Conservation (phyloP, 1,140 invertebrate species). For the Maconellicoccus hirsutus region DNA sequence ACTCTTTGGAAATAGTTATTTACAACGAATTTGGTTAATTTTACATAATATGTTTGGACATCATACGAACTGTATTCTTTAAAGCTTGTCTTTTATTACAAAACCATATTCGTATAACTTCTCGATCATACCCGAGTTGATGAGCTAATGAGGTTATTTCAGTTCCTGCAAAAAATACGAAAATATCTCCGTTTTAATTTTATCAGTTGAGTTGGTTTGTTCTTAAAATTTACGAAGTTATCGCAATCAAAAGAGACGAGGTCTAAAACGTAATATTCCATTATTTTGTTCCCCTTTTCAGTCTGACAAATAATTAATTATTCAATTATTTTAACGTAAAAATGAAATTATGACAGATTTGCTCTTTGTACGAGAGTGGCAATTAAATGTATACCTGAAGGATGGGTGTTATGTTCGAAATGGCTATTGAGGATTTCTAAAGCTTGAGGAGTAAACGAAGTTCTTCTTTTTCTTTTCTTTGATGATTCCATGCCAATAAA, state of each 20-base stretch:
- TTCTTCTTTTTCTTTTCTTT: conserved; percentile 90
- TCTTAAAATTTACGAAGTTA: neutral
- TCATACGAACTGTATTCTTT: conserved; percentile 69
- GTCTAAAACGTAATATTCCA: no score
- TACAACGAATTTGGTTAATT: no score
- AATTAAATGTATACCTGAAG: conserved; percentile 57
- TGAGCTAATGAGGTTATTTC: conserved; percentile 92
- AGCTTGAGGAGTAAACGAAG: conserved; percentile 92
- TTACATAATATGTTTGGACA: conserved; percentile 17
- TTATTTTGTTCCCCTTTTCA: no score
- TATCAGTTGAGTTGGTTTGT: neutral
- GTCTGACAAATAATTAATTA: no score
- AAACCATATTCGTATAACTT: conserved; percentile 98
- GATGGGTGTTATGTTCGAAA: conserved; percentile 95
- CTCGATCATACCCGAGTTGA: conserved; percentile 88
- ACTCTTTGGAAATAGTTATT: no score
- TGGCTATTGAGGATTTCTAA: conserved; percentile 87
- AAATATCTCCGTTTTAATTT: neutral
- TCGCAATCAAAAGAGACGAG: neutral
- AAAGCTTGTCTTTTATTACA: conserved; percentile 96
- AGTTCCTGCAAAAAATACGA: conserved; percentile 53
- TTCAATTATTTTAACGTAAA: no score
- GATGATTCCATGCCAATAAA: conserved; percentile 72
- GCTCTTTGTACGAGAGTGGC: no score
- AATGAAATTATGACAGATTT: no score